A percentile compares a stretch with the other conserved stretches of the same genome.
These are phyloP conservation scores for Chrysemys picta DNA, from an alignment of 2,113 vertebrate species.

Conservation along the genomic window DNA sequence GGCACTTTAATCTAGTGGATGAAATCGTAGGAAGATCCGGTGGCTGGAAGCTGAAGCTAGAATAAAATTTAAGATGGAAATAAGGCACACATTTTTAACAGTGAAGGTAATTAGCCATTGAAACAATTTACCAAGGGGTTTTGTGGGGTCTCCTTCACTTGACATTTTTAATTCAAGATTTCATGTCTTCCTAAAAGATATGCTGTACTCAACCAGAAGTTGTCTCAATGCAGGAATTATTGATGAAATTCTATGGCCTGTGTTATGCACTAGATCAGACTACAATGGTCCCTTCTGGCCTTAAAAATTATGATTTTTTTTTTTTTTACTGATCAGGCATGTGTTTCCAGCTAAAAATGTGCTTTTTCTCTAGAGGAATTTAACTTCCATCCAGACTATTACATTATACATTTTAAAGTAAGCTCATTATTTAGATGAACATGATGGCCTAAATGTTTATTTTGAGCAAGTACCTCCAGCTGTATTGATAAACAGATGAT, in stretches of 20 bases:
- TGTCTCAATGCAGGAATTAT: not conserved
- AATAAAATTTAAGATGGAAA: not conserved
- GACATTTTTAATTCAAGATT: not conserved
- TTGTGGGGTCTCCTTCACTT: not conserved
- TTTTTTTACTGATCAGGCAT: not conserved
- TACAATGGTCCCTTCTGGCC: not conserved
- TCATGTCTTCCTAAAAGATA: not conserved
- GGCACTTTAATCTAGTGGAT: not conserved
- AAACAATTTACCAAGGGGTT: not conserved
- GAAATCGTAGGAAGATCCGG: not conserved
- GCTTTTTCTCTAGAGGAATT: conserved; percentile 48
- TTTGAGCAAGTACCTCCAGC: conserved; percentile 31
- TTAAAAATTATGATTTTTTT: not conserved
- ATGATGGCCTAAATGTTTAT: conserved; percentile 31
- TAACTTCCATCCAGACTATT: conserved; percentile 56
- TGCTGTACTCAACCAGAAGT: not conserved
- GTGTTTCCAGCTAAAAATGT: conserved; percentile 37
- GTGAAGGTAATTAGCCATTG: not conserved
- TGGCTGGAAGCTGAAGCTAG: not conserved
- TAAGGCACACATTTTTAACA: conserved; percentile 3
- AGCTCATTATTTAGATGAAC: conserved; percentile 27
- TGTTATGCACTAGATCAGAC: not conserved
- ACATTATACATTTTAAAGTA: conserved; percentile 52
- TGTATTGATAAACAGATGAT: conserved; percentile 15
- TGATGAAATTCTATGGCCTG: not conserved